A percentile compares a stretch with the other conserved stretches of the same genome.
Conservation (phyloP, 2,113 vertebrate species). For the Pantherophis guttatus region DNA sequence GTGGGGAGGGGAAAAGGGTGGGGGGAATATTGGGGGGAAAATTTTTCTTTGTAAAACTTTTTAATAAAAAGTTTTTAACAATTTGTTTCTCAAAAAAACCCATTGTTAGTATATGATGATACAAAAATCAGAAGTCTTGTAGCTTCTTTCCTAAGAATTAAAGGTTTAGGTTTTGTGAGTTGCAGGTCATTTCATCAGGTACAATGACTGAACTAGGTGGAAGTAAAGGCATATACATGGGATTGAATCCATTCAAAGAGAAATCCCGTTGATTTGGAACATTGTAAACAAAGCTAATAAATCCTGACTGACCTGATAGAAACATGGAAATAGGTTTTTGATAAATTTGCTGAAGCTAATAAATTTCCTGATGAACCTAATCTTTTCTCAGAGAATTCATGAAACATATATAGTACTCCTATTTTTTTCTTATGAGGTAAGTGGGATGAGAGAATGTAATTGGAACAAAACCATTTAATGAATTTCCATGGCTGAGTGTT, state of each 20-base stretch:
- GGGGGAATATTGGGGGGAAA: no score
- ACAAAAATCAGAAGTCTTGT: neutral
- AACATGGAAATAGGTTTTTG: neutral
- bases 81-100: neutral
- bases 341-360: neutral
- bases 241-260: neutral
- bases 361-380: neutral
- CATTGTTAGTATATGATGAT: neutral
- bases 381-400: neutral
- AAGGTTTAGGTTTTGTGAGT: neutral
- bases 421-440: neutral
- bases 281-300: neutral
- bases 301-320: neutral
- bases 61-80: neutral
- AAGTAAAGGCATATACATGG: neutral
- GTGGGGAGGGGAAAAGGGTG: no score
- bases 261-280: neutral
- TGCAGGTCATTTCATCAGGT: neutral
- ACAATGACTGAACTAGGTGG: neutral
- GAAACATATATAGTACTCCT: neutral
- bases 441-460: neutral
- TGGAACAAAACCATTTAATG: neutral
- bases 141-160: neutral
- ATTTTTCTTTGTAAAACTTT: no score
- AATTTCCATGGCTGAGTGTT: neutral